Evolutionary conservation across 2,888 invertebrate species (phyloP).

Genomic region (Noctua comes): DNA sequence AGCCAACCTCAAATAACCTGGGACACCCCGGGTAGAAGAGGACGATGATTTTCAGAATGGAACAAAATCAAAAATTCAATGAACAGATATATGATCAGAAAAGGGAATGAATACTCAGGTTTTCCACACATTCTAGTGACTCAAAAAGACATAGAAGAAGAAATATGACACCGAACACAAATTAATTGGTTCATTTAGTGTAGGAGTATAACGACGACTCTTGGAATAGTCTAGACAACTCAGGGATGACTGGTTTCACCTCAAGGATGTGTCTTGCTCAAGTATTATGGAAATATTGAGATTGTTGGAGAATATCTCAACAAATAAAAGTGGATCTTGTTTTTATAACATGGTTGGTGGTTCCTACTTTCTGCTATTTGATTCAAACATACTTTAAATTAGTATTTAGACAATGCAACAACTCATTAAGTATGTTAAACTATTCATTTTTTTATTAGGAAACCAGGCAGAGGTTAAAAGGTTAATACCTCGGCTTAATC

Average conservation of each 20-base stretch:
- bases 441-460: conserved; percentile 12
- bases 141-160: not conserved
- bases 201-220: not conserved
- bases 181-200: not conserved
- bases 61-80: not conserved
- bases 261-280: not conserved
- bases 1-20: not conserved
- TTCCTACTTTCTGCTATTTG: not conserved
- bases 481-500: conserved; percentile 19
- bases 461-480: conserved; percentile 14
- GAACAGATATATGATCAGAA: not conserved
- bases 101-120: not conserved
- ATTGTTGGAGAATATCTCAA: not conserved
- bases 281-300: not conserved
- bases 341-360: not conserved
- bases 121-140: not conserved
- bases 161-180: not conserved
- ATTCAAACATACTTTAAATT: not conserved
- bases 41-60: not conserved
- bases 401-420: not conserved
- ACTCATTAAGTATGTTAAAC: conserved; percentile 19
- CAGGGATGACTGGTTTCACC: not conserved
- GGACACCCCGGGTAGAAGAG: not conserved
- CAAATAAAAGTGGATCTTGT: not conserved
- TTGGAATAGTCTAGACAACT: not conserved